Conservation (phyloP, 2,113 vertebrate species). For the Macquaria ambigua region DNA sequence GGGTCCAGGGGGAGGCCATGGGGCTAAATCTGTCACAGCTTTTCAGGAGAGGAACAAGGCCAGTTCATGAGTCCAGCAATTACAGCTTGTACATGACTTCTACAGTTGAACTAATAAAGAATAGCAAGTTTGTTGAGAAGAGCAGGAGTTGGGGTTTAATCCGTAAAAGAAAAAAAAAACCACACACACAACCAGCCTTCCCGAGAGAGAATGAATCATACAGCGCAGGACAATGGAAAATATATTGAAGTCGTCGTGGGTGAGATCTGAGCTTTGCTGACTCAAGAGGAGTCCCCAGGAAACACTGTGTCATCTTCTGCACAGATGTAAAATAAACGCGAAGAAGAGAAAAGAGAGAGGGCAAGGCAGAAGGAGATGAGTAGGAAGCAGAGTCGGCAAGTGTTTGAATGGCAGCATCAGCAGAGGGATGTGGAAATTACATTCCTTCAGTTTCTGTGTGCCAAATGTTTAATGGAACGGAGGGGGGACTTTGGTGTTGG, state of each 20-base stretch:
- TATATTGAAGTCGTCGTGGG: conserved; percentile 59
- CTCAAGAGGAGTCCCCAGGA: conserved; percentile 57
- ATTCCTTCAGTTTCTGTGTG: conserved; percentile 46
- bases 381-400: conserved; percentile 35
- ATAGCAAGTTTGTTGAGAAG: conserved; percentile 57
- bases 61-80: conserved; percentile 52
- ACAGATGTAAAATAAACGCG: conserved; percentile 43
- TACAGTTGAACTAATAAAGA: conserved; percentile 58
- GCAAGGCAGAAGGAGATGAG: conserved; percentile 7
- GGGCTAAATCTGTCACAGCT: conserved; percentile 73
- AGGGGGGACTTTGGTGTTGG: conserved; percentile 9
- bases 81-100: conserved; percentile 43
- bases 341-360: background rate
- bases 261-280: conserved; percentile 66
- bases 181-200: conserved; percentile 15
- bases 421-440: conserved; percentile 47
- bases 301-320: conserved; percentile 33
- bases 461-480: conserved; percentile 55
- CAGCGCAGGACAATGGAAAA: conserved; percentile 66
- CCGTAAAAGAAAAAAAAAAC: conserved; percentile 33
- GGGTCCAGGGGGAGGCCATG: conserved; percentile 50
- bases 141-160: conserved; percentile 60
- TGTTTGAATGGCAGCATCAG: conserved; percentile 52
- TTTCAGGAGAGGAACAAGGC: conserved; percentile 52
- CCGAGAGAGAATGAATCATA: conserved; percentile 62